Conservation (phyloP, 92 coral and sea anemone species). For the Nematostella vectensis region DNA sequence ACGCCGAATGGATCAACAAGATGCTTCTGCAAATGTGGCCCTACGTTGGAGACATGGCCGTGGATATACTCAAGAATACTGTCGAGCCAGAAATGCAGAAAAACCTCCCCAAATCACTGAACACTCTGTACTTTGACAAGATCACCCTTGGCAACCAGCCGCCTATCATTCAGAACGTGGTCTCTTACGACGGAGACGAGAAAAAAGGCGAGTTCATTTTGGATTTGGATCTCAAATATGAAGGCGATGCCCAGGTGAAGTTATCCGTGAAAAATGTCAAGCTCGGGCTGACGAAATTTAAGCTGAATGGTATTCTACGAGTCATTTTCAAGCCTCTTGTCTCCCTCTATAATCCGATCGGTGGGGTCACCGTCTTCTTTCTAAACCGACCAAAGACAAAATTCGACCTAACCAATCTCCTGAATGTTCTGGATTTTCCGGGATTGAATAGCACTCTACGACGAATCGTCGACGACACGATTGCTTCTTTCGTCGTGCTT, state of each 20-base stretch:
- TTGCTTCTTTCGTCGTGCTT: constrained; percentile 81
- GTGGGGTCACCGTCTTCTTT: constrained; percentile 89
- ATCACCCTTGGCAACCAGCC: constrained; percentile 87
- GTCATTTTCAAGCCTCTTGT: constrained; percentile 92
- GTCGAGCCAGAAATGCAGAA: constrained; percentile 98
- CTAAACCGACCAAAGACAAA: constrained; percentile 85
- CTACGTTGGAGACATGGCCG: constrained; percentile 83
- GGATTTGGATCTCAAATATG: constrained; percentile 75
- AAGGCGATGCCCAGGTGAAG: constrained; percentile 87
- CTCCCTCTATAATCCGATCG: constrained; percentile 80
- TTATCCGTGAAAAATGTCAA: constrained; percentile 61
- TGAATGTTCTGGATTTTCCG: constrained; percentile 91
- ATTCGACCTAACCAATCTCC: constrained; percentile 78
- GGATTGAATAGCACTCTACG: constrained; percentile 92
- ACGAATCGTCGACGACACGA: constrained; percentile 76
- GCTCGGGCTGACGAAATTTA: constrained; percentile 74
- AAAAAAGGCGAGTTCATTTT: constrained; percentile 63
- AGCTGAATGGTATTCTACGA: constrained; percentile 70
- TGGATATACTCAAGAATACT: constrained; percentile 75
- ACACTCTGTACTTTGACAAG: constrained; percentile 75
- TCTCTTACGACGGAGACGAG: constrained; percentile 42
- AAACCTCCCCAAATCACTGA: constrained; percentile 69
- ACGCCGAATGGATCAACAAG: constrained; percentile 82
- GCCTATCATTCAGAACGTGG: constrained; percentile 66
- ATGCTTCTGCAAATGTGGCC: constrained; percentile 99